Percentiles rank a stretch among this genome's conserved stretches.
phyloP scores from a whole-genome alignment of 2,113 vertebrate genomes.

The Suricata suricatta region DNA sequence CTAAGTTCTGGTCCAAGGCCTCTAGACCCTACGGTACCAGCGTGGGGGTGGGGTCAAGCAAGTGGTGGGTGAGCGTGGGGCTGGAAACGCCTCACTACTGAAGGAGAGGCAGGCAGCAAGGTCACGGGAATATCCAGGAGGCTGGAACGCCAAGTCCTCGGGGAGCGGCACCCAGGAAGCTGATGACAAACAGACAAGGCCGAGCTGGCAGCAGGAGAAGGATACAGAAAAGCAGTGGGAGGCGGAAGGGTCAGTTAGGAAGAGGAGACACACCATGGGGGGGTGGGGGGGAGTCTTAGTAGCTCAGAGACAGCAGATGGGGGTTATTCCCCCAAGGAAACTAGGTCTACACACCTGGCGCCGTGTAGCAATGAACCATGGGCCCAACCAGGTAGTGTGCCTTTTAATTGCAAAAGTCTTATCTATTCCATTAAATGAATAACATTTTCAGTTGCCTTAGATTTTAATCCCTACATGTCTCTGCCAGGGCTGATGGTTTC shows the following conservation, averaged over 20 bases:
- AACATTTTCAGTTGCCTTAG: background rate
- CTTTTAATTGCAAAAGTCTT: background rate
- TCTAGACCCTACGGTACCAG: background rate
- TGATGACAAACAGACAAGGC: conserved; percentile 4
- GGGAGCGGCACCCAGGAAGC: background rate
- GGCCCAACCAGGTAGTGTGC: background rate
- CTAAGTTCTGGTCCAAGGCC: background rate
- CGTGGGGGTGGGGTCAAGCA: background rate
- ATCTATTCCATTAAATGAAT: conserved; percentile 12
- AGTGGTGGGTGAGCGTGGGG: background rate
- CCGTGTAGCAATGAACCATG: background rate
- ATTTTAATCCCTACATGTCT: conserved; percentile 30
- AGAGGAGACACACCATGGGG: background rate
- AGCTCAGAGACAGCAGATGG: background rate
- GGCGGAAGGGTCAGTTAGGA: background rate
- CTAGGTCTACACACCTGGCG: background rate
- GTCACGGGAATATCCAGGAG: background rate
- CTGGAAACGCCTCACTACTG: background rate
- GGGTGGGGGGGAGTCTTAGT: background rate
- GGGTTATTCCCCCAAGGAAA: background rate
- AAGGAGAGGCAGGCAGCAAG: background rate
- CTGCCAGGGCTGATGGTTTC: background rate
- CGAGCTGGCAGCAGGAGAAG: background rate
- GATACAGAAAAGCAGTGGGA: background rate
- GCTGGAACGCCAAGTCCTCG: background rate